phyloP scores from a whole-genome alignment of 2,113 vertebrate genomes.

The Muntiacus reevesi region DNA sequence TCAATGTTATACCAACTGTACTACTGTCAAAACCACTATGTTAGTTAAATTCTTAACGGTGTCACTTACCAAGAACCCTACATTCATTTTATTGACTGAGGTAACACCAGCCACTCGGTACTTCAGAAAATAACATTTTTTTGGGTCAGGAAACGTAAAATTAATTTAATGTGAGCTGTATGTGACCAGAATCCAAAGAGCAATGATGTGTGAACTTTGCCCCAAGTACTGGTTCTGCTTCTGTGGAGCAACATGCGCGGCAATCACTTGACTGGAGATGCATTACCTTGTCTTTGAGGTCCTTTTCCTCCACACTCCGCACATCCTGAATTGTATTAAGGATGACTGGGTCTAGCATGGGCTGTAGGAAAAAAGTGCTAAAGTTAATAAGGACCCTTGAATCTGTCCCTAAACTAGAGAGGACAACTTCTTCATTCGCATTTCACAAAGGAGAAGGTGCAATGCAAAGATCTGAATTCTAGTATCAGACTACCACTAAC shows the following conservation, averaged over 20 bases:
- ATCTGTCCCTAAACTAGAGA: not conserved
- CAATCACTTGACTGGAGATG: not conserved
- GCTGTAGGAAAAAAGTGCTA: conserved; percentile 79
- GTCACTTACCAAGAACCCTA: not conserved
- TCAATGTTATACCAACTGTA: not conserved
- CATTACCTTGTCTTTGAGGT: conserved; percentile 98
- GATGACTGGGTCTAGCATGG: conserved; percentile 98
- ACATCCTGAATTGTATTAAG: conserved; percentile 98
- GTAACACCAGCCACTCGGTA: not conserved
- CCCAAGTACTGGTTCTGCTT: not conserved
- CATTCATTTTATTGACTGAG: not conserved
- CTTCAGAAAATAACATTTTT: not conserved
- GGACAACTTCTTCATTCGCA: not conserved
- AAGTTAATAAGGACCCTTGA: not conserved
- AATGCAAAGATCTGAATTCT: not conserved
- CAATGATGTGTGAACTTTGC: not conserved
- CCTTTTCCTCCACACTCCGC: conserved; percentile 97
- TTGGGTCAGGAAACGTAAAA: not conserved
- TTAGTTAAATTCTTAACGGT: not conserved
- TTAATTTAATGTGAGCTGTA: not conserved
- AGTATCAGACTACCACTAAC: not conserved
- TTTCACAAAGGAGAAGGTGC: not conserved
- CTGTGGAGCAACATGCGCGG: not conserved
- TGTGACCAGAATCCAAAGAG: not conserved
- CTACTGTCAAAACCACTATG: not conserved